Evolutionary conservation across 2,113 vertebrate species (phyloP), one percentile per base, ranked within the genome.

Genomic region (Oreochromis spilurus): DNA sequence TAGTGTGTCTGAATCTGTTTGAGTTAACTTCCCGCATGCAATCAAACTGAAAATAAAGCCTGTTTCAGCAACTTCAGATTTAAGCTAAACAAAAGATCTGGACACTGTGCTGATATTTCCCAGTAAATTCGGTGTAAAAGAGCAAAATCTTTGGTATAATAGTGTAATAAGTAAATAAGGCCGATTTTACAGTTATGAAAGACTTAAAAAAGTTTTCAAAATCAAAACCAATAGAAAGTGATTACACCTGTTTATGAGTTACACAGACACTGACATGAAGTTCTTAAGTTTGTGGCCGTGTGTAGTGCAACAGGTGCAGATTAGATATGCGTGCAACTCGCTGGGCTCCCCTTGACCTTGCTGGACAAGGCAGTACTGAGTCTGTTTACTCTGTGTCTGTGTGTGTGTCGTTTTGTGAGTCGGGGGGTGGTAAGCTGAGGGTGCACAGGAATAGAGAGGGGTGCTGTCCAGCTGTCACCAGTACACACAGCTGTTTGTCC

Each of bases 271-370:
- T 75, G 75, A 80, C 54, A n/a, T 53, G 34, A 21, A 54, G 81
- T 29, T 65, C 83, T 77, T 52, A 34, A 34, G 45, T 77, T 13
- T 79, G 57, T 67, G 85, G 50, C 9, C 48, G 38, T 85, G 90
- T 84, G 87, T 78, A 75, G 52, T 5, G 79, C 82, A 93, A 94
- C 95, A 96, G 94, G 95, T 96, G 95, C 90, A 91, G 94, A 92
- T 92, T 93, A 91, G 89, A 90, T 60, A 70, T 65, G 12, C 36
- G 83, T 55, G 83, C 78, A 40, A 40, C 58, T 77, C 24, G 16
- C 70, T 31, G 84, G 62, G 17, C 81, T 89, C 75, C 78, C 89
- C 91, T 92, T 95, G 93, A 94, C 93, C 93, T 91, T 83, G 81
- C 38, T 43, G 54, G 29, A 87, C 40, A 29, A 81, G 72, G 78